Base-by-base conservation (phyloP, 2,797 vertebrate species). In the Rhinophrynus dorsalis region DNA sequence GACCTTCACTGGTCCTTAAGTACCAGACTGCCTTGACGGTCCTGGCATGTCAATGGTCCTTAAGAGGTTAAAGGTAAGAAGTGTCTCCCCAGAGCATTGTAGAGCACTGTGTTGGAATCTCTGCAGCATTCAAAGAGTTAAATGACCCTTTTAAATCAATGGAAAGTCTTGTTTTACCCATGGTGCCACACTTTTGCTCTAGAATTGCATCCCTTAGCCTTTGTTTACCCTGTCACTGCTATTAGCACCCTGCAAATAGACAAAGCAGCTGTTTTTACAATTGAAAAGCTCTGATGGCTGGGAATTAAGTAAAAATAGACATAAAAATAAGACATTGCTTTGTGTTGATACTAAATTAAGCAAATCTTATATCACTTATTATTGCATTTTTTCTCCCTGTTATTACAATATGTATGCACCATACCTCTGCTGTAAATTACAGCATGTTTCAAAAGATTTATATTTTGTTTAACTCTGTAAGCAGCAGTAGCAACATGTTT, bases 361-460 rank as follows among this genome's bases (percentile, higher is more conserved):
- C n/a, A n/a, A 6, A 18, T 27, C 47, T 11, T 24, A n/a, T 29
- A 27, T n/a, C 20, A 24, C 20, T 21, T 26, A 29, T n/a, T n/a
- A n/a, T n/a, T n/a, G n/a, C 11, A 52, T 12, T 15, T 32, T 52
- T 32, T 13, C 27, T 30, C 13, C 7, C 50, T 29, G 38, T 32
- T 32, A 52, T 30, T 52, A 32, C 9, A 52, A 10, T 30, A n/a
- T 12, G 30, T 52, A 30, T 32, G 27, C 26, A 44, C 38, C 11
- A 42, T 18, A 15, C n/a, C 35, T 20, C 10, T 59, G 32, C 24
- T 59, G 12, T 59, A 59, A 59, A 44, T 40, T 58, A 23, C 13
- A 60, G 24, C 7, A 15, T 60, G 23, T 29, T 24, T 44, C 37
- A 59, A 15, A 5, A 44, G 57, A 60, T 60, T 60, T 58, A 26